Base-by-base conservation (phyloP, 2,888 invertebrate species). In the Eremobia ochroleuca region DNA sequence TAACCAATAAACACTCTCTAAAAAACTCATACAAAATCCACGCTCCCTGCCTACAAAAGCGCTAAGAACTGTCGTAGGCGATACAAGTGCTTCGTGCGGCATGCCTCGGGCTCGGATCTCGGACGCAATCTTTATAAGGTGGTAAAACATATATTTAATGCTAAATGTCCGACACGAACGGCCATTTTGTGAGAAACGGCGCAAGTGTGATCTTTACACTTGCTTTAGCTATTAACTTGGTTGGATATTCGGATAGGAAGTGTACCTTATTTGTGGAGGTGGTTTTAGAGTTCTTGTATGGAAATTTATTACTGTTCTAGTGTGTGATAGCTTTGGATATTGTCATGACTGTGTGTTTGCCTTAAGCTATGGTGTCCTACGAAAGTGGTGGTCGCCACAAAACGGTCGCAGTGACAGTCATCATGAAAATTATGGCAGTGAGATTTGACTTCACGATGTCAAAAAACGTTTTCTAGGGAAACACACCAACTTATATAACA, bases 121-220 rank as follows among this genome's bases (percentile, higher is more conserved):
- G 89, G 91, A 92, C 95, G 92, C 95, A 93, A 96, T 96, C 96
- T 96, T 96, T 96, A 96, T 96, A 96, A 97, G 95, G 96, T 96
- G 96, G 96, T 97, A 96, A 96, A 96, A 96, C 96, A 96, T 96
- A 96, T 96, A 96, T 96, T 96, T 96, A 96, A 96, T 95, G 95
- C 94, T 96, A 96, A 96, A 94, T 92, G 93, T 90, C 92, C 90
- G 91, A 93, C 95, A 94, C 94, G 95, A 94, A 91, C 88, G 85
- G 89, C 89, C 81, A 87, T 90, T 87, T 87, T 91, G 90, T 90
- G 93, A 90, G 93, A 92, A 93, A 92, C 91, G 86, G 85, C 75
- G 86, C 88, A 71, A 88, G 89, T 90, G 90, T 92, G 91, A 90
- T 90, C 90, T 88, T 86, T 79, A 85, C 87, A 86, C 85, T 85